Percentiles rank a stretch among this genome's conserved stretches.
Conservation (phyloP, 2,797 vertebrate species). For the Atherinosoma microstoma region DNA sequence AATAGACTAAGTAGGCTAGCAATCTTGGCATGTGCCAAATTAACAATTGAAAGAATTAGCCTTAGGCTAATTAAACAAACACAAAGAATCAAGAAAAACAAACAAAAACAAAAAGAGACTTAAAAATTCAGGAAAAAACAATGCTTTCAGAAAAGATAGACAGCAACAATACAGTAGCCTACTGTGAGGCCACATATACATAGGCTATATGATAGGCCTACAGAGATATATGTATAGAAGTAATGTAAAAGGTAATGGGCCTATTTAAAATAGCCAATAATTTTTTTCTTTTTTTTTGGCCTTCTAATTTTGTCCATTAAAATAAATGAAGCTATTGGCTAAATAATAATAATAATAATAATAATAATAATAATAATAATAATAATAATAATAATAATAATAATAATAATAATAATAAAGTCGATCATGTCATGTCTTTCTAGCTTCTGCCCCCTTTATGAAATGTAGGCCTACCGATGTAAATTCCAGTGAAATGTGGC, state of each 20-base stretch:
- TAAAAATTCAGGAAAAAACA: neutral
- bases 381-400: constrained; percentile 37
- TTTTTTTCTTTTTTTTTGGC: neutral
- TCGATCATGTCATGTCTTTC: constrained; percentile 37
- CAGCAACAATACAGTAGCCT: neutral
- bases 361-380: constrained; percentile 27
- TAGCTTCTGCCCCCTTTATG: constrained; percentile 53
- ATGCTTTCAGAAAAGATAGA: too few relatives aligned
- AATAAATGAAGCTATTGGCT: neutral
- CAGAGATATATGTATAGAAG: too few relatives aligned
- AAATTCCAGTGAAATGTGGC: constrained; percentile 91
- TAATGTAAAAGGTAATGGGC: neutral
- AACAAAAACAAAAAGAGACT: neutral
- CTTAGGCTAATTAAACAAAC: neutral
- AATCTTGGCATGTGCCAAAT: neutral
- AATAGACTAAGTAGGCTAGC: neutral
- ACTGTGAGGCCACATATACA: too few relatives aligned
- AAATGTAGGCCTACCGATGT: constrained; percentile 85
- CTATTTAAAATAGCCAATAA: neutral
- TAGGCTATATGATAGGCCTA: too few relatives aligned
- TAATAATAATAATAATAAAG: neutral
- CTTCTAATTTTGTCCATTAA: neutral
- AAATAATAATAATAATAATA: neutral
- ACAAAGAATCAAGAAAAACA: neutral
- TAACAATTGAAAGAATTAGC: neutral